phyloP scores from a whole-genome alignment of 2,888 invertebrate genomes.

The Agrochola lychnidis region DNA sequence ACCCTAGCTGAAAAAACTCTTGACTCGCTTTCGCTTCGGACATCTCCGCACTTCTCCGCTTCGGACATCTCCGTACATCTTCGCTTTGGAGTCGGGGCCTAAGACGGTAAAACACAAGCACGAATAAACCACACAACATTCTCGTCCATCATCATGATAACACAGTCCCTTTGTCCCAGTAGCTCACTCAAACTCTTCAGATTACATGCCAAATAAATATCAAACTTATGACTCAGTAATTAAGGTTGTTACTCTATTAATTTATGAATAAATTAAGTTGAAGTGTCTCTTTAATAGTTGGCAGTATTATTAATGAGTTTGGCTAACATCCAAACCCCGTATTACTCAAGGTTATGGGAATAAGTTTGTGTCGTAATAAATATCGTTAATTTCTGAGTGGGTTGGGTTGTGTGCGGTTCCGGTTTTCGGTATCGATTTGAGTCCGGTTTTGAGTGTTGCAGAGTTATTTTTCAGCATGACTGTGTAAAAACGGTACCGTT shows the following conservation, averaged over 20 bases:
- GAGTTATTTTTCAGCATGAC: background rate
- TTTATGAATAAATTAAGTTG: slow-evolving; percentile 69
- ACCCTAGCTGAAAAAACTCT: no score
- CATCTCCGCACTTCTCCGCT: no score
- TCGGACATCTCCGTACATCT: no score
- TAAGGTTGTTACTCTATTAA: slow-evolving; percentile 66
- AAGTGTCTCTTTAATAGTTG: slow-evolving; percentile 71
- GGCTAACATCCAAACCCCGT: slow-evolving; percentile 69
- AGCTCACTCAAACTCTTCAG: slow-evolving; percentile 23
- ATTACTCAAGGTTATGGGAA: slow-evolving; percentile 67
- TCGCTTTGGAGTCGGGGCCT: no score
- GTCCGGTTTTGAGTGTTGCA: background rate
- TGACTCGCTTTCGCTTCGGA: no score
- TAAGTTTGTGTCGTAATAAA: slow-evolving; percentile 64
- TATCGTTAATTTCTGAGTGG: slow-evolving; percentile 57
- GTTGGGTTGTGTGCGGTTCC: slow-evolving; percentile 19
- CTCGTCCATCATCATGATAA: slow-evolving; percentile 14
- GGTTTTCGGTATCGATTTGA: slow-evolving; percentile 30
- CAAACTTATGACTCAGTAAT: slow-evolving; percentile 59
- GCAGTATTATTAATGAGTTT: slow-evolving; percentile 70
- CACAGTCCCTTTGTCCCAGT: slow-evolving; percentile 3
- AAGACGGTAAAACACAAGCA: background rate
- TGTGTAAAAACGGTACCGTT: background rate
- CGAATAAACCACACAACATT: background rate
- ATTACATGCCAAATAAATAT: slow-evolving; percentile 60